Evolutionary conservation across 1,140 invertebrate species (phyloP).

Genomic region (Manduca sexta): DNA sequence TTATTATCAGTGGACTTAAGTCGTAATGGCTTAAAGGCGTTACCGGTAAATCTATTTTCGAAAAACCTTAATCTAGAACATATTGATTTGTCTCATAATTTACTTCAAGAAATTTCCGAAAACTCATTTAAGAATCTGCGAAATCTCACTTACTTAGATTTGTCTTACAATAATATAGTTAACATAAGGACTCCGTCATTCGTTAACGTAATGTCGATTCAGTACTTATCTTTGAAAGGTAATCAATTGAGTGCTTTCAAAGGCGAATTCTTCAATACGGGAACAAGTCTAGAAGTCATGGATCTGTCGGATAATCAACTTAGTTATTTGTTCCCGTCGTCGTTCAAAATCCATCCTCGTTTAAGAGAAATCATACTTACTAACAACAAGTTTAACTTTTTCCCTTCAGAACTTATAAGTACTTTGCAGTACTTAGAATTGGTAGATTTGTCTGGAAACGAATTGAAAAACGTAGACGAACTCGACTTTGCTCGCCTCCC

Average conservation of each 20-base stretch:
- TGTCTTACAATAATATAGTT: constrained; percentile 85
- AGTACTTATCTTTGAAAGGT: constrained; percentile 78
- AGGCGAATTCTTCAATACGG: constrained; percentile 84
- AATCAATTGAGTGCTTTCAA: constrained; percentile 85
- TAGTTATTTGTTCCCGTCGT: constrained; percentile 85
- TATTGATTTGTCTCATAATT: constrained; percentile 80
- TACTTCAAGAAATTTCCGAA: constrained; percentile 81
- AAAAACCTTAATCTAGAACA: constrained; percentile 78
- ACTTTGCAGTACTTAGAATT: constrained; percentile 82
- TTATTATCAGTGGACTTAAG: constrained; percentile 83
- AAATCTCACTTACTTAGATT: constrained; percentile 81
- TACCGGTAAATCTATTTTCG: constrained; percentile 81
- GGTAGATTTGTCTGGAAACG: constrained; percentile 85
- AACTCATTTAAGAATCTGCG: constrained; percentile 81
- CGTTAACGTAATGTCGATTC: constrained; percentile 80
- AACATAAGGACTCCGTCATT: constrained; percentile 81
- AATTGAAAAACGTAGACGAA: constrained; percentile 84
- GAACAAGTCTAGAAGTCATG: constrained; percentile 80
- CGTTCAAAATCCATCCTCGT: constrained; percentile 87
- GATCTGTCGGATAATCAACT: constrained; percentile 85
- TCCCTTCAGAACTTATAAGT: constrained; percentile 86
- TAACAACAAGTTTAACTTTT: constrained; percentile 86
- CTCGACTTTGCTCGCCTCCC: constrained; percentile 88
- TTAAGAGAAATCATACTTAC: constrained; percentile 79
- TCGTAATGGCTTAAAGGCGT: constrained; percentile 78